A percentile compares a stretch with the other conserved stretches of the same genome.
phyloP scores from a whole-genome alignment of 2,113 vertebrate genomes.

The Pangasianodon gigas region DNA sequence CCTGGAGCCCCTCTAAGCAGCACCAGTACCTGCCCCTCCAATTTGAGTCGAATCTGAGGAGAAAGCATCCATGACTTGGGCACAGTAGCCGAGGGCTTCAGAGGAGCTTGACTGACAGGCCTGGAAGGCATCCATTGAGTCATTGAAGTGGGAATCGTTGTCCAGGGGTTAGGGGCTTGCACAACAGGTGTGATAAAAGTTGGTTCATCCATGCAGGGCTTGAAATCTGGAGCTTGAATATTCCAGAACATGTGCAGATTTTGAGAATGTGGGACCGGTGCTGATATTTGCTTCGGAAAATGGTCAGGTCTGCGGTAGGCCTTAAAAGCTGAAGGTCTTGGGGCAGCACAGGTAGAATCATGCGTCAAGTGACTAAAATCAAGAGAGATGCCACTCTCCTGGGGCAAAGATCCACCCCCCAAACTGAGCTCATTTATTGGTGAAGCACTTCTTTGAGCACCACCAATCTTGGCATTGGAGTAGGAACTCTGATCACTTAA shows the following conservation, averaged over 20 bases:
- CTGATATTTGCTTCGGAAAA: not conserved
- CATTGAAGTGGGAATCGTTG: slow-evolving; percentile 48
- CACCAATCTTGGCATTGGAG: slow-evolving; percentile 4
- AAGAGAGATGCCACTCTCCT: slow-evolving; percentile 32
- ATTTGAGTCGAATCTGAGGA: slow-evolving; percentile 71
- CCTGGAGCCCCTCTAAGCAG: slow-evolving; percentile 93
- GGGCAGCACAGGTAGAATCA: slow-evolving; percentile 34
- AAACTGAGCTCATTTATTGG: slow-evolving; percentile 53
- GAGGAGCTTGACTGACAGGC: slow-evolving; percentile 63
- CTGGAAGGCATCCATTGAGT: slow-evolving; percentile 57
- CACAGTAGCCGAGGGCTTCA: slow-evolving; percentile 71
- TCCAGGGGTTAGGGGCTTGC: slow-evolving; percentile 72
- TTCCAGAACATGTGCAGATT: slow-evolving; percentile 75
- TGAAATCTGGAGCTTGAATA: slow-evolving; percentile 76
- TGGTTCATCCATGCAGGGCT: slow-evolving; percentile 68
- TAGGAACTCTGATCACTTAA: not conserved
- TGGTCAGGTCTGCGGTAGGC: slow-evolving; percentile 69
- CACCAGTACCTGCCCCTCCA: slow-evolving; percentile 84
- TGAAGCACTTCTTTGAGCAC: slow-evolving; percentile 26
- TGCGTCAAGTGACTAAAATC: slow-evolving; percentile 67
- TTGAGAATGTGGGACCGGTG: not conserved
- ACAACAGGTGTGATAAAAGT: slow-evolving; percentile 84
- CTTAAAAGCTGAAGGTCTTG: slow-evolving; percentile 71
- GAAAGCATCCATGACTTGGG: slow-evolving; percentile 74
- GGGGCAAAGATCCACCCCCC: slow-evolving; percentile 12